These are phyloP conservation scores for Amphipoea lucens DNA, from an alignment of 2,888 invertebrate species.

Conservation along the genomic window DNA sequence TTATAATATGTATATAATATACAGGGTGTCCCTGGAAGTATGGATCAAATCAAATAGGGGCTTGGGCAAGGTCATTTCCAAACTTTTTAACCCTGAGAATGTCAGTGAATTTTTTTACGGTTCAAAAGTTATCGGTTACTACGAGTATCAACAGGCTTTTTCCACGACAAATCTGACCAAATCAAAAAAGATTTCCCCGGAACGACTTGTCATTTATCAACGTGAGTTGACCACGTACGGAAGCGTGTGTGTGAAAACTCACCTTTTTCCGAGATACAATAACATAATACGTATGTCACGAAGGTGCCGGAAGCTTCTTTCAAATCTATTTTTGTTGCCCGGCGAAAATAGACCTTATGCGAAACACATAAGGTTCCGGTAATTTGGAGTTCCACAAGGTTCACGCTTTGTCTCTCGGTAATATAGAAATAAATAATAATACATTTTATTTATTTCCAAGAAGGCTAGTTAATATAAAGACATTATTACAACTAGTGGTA, in stretches of 20 bases:
- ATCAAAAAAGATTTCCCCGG: constrained; percentile 32
- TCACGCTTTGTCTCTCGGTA: constrained; percentile 36
- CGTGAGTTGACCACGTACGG: neutral
- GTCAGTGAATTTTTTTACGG: too few species aligned
- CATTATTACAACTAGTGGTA: too few species aligned
- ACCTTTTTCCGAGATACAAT: constrained; percentile 51
- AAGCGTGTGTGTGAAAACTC: constrained; percentile 30
- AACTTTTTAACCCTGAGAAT: too few species aligned
- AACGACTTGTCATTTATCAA: constrained; percentile 39
- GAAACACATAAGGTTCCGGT: neutral
- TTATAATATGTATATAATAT: too few species aligned
- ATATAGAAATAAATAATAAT: too few species aligned
- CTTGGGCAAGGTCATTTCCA: too few species aligned
- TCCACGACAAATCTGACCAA: constrained; percentile 36
- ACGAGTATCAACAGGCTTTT: constrained; percentile 31
- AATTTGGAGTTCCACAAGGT: constrained; percentile 1
- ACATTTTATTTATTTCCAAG: too few species aligned
- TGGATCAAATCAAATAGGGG: too few species aligned
- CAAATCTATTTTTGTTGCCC: neutral
- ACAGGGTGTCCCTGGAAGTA: too few species aligned
- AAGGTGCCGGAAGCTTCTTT: neutral
- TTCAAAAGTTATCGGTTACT: constrained; percentile 3
- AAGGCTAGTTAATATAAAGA: too few species aligned
- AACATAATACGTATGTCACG: constrained; percentile 35
- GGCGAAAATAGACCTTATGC: neutral